These are phyloP conservation scores for Argya squamiceps DNA, from an alignment of 2,797 vertebrate genomes.

Conservation along the genomic window DNA sequence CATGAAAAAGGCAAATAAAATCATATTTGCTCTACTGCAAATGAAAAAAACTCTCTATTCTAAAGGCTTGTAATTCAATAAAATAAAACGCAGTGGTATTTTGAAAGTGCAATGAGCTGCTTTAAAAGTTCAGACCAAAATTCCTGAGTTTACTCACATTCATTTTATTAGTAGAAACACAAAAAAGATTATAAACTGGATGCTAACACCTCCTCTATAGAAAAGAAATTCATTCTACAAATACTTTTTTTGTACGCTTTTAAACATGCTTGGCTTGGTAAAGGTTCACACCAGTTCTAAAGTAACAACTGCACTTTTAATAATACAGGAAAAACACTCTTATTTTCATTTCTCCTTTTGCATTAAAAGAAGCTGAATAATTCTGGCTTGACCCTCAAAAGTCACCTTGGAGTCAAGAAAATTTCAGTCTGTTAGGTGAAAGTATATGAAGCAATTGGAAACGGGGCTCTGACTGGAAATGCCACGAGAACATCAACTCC, in stretches of 20 bases:
- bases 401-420: not conserved
- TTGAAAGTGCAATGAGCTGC: not conserved
- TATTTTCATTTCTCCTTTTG: not conserved
- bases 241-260: rapidly evolving
- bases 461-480: not conserved
- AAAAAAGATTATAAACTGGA: not conserved
- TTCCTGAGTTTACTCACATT: not conserved
- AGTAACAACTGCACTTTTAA: not conserved
- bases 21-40: not conserved
- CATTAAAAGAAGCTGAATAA: not conserved
- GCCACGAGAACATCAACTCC: not conserved
- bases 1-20: not conserved
- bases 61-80: not conserved
- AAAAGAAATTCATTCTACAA: not conserved
- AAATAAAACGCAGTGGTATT: not conserved
- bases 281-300: not conserved
- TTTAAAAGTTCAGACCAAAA: not conserved
- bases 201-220: not conserved
- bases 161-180: not conserved
- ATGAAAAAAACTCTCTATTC: not conserved
- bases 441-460: not conserved
- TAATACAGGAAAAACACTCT: not conserved
- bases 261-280: not conserved
- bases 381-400: not conserved
- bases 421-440: not conserved